Conservation (phyloP, 2,797 vertebrate species). For the Spizella passerina region DNA sequence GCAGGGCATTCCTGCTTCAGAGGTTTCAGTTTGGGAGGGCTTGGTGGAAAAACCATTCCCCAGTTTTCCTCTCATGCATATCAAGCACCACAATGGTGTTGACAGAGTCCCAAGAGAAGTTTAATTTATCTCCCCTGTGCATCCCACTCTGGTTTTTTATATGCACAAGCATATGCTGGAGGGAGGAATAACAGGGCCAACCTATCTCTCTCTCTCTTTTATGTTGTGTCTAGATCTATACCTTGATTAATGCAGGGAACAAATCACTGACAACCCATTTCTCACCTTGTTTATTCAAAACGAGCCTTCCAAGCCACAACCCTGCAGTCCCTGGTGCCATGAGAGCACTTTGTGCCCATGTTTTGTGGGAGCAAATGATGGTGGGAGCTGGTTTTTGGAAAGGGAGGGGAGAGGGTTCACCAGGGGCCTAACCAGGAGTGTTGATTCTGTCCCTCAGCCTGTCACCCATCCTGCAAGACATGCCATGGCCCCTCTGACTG, state of each 20-base stretch:
- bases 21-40: background rate
- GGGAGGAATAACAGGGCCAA: background rate
- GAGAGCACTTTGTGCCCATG: rapidly evolving
- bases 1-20: background rate
- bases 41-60: background rate
- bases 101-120: background rate
- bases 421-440: background rate
- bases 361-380: background rate
- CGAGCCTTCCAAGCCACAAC: background rate
- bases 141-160: background rate
- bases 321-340: background rate
- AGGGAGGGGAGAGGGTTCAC: background rate
- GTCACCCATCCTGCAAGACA: conserved; percentile 88
- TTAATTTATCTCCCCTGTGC: background rate
- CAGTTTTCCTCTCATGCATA: background rate
- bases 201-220: background rate
- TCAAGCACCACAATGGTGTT: background rate
- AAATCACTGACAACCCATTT: background rate
- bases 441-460: conserved; percentile 72
- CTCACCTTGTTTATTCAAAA: background rate
- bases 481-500: conserved; percentile 84
- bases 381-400: background rate
- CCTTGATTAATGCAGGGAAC: background rate
- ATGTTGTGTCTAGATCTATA: background rate
- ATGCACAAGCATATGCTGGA: background rate